phyloP scores from a whole-genome alignment of 2,113 vertebrate genomes.

The Cottus gobio region DNA sequence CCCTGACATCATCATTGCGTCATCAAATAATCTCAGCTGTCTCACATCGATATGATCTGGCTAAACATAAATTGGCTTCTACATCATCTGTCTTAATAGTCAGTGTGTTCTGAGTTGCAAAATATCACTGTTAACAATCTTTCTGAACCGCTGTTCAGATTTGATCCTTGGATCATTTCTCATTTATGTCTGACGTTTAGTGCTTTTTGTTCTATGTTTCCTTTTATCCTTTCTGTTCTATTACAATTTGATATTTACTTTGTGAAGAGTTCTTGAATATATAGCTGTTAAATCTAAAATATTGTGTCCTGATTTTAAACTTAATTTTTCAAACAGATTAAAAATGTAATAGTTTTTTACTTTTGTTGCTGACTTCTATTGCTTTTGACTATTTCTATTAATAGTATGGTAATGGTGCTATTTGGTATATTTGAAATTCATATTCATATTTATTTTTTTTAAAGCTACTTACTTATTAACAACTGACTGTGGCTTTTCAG shows the following conservation, averaged over 20 bases:
- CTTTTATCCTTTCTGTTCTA: too few species aligned
- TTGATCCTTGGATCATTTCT: neutral
- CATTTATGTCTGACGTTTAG: neutral
- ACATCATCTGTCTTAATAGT: neutral
- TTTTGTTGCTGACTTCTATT: neutral
- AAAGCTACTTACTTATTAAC: neutral
- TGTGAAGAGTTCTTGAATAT: neutral
- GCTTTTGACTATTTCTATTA: neutral
- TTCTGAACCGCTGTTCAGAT: neutral
- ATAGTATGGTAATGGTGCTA: neutral
- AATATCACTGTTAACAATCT: too few species aligned
- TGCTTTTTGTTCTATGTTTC: neutral
- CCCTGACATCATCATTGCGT: too few species aligned
- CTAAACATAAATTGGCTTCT: too few species aligned
- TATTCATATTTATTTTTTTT: neutral
- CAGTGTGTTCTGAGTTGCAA: too few species aligned
- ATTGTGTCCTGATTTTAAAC: neutral
- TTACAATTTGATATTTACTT: neutral
- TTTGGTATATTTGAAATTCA: neutral
- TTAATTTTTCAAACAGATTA: neutral
- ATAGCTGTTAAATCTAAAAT: too few species aligned
- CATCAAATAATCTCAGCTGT: too few species aligned
- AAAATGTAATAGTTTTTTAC: neutral
- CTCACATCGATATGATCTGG: too few species aligned
- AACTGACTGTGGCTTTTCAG: neutral